Evolutionary conservation across 2,888 invertebrate genomes (phyloP).

Genomic region (Nemotelus pantherinus): DNA sequence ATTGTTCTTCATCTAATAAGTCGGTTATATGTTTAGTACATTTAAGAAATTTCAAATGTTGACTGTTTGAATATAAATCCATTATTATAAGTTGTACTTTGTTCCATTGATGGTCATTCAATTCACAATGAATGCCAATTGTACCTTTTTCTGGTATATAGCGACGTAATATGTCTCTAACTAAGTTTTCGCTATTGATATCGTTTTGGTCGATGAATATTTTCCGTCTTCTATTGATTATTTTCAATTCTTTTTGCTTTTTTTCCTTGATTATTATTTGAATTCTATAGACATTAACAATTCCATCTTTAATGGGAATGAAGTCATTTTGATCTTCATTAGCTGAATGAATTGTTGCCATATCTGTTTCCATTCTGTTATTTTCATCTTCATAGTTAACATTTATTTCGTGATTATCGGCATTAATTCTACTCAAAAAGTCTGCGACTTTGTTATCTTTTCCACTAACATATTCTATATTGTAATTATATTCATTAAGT

Average conservation of each 20-base stretch:
- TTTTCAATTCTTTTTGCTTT: not conserved
- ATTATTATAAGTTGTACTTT: not conserved
- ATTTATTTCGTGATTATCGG: too few species aligned
- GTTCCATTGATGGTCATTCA: not conserved
- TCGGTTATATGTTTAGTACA: not conserved
- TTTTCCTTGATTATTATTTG: slow-evolving; percentile 23
- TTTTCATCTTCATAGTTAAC: not conserved
- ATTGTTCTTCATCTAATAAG: not conserved
- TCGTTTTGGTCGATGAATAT: not conserved
- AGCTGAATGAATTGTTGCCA: not conserved
- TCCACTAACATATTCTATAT: too few species aligned
- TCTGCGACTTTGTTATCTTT: slow-evolving; percentile 33
- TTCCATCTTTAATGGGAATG: slow-evolving; percentile 16
- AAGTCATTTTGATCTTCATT: slow-evolving; percentile 7
- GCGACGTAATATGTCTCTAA: not conserved
- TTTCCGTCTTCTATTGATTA: not conserved
- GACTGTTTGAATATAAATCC: not conserved
- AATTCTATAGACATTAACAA: not conserved
- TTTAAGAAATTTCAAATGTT: not conserved
- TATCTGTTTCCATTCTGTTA: not conserved
- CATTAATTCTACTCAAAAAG: not conserved
- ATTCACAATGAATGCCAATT: not conserved
- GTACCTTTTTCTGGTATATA: slow-evolving; percentile 1
- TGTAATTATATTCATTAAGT: slow-evolving; percentile 5
- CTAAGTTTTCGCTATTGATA: not conserved